Conservation (phyloP, 1,140 invertebrate species). For the Cyrtorhinus lividipennis region DNA sequence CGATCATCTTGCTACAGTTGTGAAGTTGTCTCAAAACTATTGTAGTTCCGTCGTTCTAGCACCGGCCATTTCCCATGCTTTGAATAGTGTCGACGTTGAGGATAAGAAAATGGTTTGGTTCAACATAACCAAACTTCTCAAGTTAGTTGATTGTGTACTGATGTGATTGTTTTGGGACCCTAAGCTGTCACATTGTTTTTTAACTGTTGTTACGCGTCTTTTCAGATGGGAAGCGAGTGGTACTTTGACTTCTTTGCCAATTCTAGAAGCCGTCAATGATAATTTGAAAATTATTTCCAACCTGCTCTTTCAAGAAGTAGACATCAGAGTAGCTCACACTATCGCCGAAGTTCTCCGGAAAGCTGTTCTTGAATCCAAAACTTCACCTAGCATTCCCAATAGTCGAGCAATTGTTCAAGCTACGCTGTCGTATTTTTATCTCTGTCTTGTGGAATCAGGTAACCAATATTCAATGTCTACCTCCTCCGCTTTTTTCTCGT, state of each 20-base stretch:
- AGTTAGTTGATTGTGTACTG: too few species aligned
- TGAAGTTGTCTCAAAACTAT: constrained; percentile 28
- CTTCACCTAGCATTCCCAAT: neutral
- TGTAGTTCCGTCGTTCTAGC: constrained; percentile 13
- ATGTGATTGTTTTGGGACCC: too few species aligned
- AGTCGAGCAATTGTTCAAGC: constrained; percentile 36
- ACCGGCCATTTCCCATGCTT: constrained; percentile 19
- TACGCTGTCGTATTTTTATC: constrained; percentile 59
- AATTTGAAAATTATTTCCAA: constrained; percentile 18
- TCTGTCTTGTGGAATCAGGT: constrained; percentile 51
- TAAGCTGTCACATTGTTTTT: too few species aligned
- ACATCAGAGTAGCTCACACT: constrained; percentile 12
- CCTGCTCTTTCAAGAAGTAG: constrained; percentile 5
- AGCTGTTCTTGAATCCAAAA: constrained; percentile 10
- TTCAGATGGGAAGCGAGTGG: constrained; percentile 24
- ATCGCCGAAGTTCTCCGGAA: constrained; percentile 18
- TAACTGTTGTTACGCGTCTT: too few species aligned
- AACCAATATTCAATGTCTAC: too few species aligned
- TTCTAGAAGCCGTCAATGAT: constrained; percentile 19
- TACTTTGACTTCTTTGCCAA: constrained; percentile 16
- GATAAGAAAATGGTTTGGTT: constrained; percentile 20
- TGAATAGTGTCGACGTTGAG: constrained; percentile 9
- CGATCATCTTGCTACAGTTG: constrained; percentile 36
- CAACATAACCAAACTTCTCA: constrained; percentile 24
- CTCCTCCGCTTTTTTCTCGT: too few species aligned